Conservation (phyloP, 1,140 invertebrate genomes). For the Cydia pomonella region DNA sequence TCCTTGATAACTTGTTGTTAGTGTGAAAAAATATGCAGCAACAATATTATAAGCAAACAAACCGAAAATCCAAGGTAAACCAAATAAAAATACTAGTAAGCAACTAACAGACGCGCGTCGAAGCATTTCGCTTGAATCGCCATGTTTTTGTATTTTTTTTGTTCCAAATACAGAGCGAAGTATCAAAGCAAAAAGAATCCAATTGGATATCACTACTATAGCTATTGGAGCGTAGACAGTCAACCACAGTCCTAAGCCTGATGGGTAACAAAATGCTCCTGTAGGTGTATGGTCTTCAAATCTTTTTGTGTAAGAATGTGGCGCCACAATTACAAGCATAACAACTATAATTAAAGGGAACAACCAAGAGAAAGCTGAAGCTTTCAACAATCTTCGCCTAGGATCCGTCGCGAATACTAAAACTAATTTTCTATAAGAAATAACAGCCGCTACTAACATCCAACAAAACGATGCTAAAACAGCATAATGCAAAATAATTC, state of each 20-base stretch:
- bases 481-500: conserved; percentile 54
- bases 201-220: conserved; percentile 49
- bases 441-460: conserved; percentile 57
- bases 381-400: conserved; percentile 49
- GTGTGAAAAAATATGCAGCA: conserved; percentile 61
- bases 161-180: conserved; percentile 47
- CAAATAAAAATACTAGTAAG: conserved; percentile 60
- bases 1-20: conserved; percentile 69
- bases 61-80: conserved; percentile 61
- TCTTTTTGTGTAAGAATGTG: conserved; percentile 40
- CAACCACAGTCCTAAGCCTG: conserved; percentile 49
- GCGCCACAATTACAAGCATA: conserved; percentile 41
- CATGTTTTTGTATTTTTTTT: conserved; percentile 46
- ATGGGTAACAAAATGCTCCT: conserved; percentile 49
- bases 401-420: conserved; percentile 45
- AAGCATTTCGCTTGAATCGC: conserved; percentile 44
- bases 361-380: conserved; percentile 51
- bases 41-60: conserved; percentile 48
- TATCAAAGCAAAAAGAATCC: conserved; percentile 49
- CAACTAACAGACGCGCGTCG: conserved; percentile 48
- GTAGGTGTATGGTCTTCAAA: conserved; percentile 38
- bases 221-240: conserved; percentile 48
- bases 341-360: conserved; percentile 42
- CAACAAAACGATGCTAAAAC: conserved; percentile 57
- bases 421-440: conserved; percentile 55